Percentiles rank a stretch among this genome's conserved stretches.
phyloP scores from a whole-genome alignment of 2,797 vertebrate species.

The Chaenodraco wilsoni region DNA sequence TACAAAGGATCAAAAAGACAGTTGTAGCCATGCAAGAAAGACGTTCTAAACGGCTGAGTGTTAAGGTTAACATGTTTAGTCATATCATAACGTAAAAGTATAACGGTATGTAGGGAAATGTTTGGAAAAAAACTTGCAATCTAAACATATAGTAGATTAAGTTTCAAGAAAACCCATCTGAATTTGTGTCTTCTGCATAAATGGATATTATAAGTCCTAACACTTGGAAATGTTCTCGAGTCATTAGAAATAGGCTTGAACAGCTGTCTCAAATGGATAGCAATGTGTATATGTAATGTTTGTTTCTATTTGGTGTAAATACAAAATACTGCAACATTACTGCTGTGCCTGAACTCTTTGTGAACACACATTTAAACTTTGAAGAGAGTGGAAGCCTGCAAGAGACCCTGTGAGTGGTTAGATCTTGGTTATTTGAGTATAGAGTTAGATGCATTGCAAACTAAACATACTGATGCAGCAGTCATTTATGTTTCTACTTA shows the following conservation, averaged over 20 bases:
- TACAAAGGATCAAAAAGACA: background rate
- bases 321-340: background rate
- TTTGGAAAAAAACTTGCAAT: background rate
- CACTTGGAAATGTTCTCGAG: background rate
- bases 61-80: background rate
- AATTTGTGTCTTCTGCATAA: constrained; percentile 7
- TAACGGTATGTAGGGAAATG: background rate
- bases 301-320: background rate
- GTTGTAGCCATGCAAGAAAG: background rate
- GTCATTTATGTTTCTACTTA: background rate
- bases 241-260: background rate
- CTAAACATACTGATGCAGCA: constrained; percentile 3
- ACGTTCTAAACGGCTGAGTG: background rate
- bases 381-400: background rate
- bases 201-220: background rate
- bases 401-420: background rate
- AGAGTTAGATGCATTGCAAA: constrained; percentile 1
- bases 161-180: background rate
- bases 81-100: background rate
- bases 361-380: background rate
- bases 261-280: background rate
- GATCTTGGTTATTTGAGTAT: background rate
- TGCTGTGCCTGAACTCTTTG: background rate
- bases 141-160: background rate
- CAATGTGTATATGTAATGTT: background rate